A percentile compares a stretch with the other conserved stretches of the same genome.
These are phyloP conservation scores for Pseudomyrmex pallidus DNA, from an alignment of 1,140 invertebrate species.

Conservation along the genomic window DNA sequence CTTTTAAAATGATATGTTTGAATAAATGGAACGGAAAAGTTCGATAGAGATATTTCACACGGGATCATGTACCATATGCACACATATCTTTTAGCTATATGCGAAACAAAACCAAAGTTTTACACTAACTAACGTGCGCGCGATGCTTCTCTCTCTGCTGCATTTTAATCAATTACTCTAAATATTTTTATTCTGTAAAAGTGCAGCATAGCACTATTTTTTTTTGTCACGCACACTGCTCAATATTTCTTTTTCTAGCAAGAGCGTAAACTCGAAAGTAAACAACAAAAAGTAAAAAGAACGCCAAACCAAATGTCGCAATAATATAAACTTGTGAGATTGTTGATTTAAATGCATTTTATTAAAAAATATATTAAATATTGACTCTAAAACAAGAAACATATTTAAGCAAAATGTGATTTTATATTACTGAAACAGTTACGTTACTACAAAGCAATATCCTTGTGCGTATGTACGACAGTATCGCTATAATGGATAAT, in stretches of 20 bases:
- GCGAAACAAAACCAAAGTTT: neutral
- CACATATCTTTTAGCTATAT: neutral
- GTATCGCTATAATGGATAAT: neutral
- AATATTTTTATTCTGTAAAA: conserved; percentile 2
- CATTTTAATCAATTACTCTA: neutral
- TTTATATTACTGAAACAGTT: too few species aligned
- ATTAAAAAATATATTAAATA: too few species aligned
- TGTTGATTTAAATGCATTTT: too few species aligned
- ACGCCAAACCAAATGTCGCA: neutral
- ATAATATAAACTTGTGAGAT: neutral
- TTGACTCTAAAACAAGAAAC: too few species aligned
- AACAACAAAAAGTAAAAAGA: neutral
- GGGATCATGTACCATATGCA: too few species aligned
- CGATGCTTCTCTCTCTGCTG: too few species aligned
- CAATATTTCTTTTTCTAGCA: neutral
- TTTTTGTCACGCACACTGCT: neutral
- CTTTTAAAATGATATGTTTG: neutral
- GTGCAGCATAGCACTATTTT: neutral
- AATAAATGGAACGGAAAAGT: neutral
- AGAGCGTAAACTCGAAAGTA: neutral
- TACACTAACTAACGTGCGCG: neutral
- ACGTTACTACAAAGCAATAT: too few species aligned
- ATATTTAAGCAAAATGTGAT: too few species aligned
- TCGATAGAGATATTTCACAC: neutral
- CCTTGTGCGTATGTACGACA: too few species aligned